These are phyloP conservation scores for Molossus molossus DNA, from an alignment of 2,797 vertebrate genomes.

Conservation along the genomic window DNA sequence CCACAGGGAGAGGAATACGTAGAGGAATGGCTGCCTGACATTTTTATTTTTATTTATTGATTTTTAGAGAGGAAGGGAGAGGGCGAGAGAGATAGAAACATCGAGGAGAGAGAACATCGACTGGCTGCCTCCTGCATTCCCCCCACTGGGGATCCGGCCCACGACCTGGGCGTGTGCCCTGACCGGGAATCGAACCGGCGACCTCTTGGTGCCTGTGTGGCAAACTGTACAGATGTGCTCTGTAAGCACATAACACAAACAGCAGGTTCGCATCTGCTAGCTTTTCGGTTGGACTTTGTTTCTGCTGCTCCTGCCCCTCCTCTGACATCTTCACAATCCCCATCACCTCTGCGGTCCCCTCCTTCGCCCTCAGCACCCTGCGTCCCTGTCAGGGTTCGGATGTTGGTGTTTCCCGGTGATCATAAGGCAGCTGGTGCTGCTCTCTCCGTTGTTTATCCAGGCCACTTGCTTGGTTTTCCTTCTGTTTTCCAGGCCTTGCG, in stretches of 20 bases:
- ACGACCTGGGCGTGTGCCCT: too few relatives aligned
- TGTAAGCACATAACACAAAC: not conserved
- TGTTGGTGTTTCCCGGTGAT: not conserved
- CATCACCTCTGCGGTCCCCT: fast-evolving
- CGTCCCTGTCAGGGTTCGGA: conserved; percentile 13
- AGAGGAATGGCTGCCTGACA: not conserved
- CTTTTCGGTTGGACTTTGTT: not conserved
- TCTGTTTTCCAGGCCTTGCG: conserved; percentile 53
- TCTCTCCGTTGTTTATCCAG: conserved; percentile 45
- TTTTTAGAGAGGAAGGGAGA: too few relatives aligned
- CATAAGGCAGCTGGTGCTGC: not conserved
- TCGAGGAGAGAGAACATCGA: too few relatives aligned
- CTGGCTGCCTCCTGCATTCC: too few relatives aligned
- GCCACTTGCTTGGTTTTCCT: conserved; percentile 60
- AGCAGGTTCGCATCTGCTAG: not conserved
- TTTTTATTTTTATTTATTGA: not conserved
- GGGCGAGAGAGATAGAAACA: too few relatives aligned
- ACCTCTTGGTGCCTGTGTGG: too few relatives aligned
- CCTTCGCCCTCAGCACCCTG: not conserved
- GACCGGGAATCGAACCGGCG: not conserved
- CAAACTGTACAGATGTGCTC: not conserved
- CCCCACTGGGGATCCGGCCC: too few relatives aligned
- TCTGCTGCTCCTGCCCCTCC: not conserved
- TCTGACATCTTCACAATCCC: not conserved
- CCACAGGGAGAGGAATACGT: conserved; percentile 56